A percentile compares a stretch with the other conserved stretches of the same genome.
These are phyloP conservation scores for Pseudachorutes palmiensis DNA, from an alignment of 1,140 invertebrate genomes.

Conservation along the genomic window DNA sequence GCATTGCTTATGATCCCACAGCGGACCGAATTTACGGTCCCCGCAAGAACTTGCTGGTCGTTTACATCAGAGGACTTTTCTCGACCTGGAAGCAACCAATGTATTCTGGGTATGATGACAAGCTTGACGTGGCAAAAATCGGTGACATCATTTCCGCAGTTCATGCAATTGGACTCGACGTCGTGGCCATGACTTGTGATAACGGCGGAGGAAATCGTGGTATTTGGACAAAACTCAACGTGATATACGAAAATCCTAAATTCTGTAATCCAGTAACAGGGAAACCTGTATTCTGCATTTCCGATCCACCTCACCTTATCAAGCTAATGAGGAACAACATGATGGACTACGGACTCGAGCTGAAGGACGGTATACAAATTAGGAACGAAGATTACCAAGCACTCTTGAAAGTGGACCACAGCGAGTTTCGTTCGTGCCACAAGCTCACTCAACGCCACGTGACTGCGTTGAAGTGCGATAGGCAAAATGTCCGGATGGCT, in stretches of 20 bases:
- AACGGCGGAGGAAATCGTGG: neutral
- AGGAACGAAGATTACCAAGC: neutral
- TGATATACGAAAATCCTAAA: slow-evolving; percentile 20
- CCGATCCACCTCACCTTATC: slow-evolving; percentile 37
- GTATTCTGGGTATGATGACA: slow-evolving; percentile 41
- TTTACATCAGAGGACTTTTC: slow-evolving; percentile 40
- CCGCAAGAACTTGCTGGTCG: slow-evolving; percentile 34
- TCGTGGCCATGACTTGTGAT: neutral
- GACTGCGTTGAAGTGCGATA: neutral
- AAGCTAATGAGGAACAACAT: slow-evolving; percentile 39
- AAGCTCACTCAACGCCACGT: neutral
- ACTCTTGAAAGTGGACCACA: neutral
- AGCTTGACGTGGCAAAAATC: slow-evolving; percentile 37
- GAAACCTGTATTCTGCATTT: slow-evolving; percentile 32
- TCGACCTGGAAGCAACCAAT: slow-evolving; percentile 43
- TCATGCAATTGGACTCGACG: neutral
- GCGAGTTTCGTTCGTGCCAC: neutral
- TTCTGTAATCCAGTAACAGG: slow-evolving; percentile 34
- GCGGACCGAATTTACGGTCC: neutral
- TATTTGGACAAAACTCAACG: slow-evolving; percentile 20
- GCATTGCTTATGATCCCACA: neutral
- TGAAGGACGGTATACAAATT: neutral
- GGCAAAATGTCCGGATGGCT: slow-evolving; percentile 3
- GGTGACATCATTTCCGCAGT: neutral
- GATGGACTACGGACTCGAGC: slow-evolving; percentile 36